Evolutionary conservation across 1,140 invertebrate genomes (phyloP).

Genomic region (Pararge aegeria): DNA sequence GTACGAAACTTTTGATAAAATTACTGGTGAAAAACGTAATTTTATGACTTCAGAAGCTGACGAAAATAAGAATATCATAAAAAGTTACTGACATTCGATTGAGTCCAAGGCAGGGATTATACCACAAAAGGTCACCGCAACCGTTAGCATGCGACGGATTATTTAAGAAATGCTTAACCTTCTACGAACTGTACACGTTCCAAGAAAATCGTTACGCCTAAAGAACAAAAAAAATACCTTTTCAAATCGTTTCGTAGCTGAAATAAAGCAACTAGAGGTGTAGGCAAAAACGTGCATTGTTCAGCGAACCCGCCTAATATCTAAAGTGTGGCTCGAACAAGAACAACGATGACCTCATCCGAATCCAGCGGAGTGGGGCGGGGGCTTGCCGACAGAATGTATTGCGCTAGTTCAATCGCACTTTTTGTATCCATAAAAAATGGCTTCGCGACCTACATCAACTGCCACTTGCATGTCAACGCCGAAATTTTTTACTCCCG

Average conservation of each 20-base stretch:
- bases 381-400: constrained; percentile 29
- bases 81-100: not conserved
- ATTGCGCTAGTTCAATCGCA: constrained; percentile 42
- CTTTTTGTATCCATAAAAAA: constrained; percentile 60
- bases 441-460: constrained; percentile 67
- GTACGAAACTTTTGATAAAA: too few relatives aligned
- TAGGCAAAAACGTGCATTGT: constrained; percentile 15
- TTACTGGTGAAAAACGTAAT: not conserved
- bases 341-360: constrained; percentile 48
- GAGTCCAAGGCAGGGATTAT: not conserved
- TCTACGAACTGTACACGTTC: not conserved
- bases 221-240: not conserved
- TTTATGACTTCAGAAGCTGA: not conserved
- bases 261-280: not conserved
- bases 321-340: constrained; percentile 7
- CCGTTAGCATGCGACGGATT: not conserved
- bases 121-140: not conserved
- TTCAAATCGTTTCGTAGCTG: not conserved
- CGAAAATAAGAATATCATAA: not conserved
- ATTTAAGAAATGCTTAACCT: not conserved
- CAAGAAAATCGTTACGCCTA: not conserved
- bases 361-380: constrained; percentile 18
- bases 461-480: constrained; percentile 34
- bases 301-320: constrained; percentile 15
- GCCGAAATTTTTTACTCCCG: constrained; percentile 8